These are phyloP conservation scores for Harpagoxenus sublaevis DNA, from an alignment of 2,888 invertebrate genomes.

Conservation along the genomic window DNA sequence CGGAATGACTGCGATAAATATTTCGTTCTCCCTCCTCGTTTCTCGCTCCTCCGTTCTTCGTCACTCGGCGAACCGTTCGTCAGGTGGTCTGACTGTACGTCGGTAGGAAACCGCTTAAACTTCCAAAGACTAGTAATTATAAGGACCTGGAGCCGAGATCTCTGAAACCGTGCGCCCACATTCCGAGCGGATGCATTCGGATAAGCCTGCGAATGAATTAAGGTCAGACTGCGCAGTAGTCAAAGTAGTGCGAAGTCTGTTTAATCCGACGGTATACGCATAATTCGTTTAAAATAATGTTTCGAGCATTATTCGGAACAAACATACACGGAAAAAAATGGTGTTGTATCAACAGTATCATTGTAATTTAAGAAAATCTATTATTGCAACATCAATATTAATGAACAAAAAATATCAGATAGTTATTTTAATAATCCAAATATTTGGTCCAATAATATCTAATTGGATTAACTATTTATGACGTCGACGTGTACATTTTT, in stretches of 20 bases:
- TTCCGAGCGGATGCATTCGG: constrained; percentile 29
- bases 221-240: not conserved
- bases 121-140: constrained; percentile 51
- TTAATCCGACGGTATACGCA: constrained; percentile 1
- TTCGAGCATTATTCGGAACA: not conserved
- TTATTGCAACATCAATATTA: too few relatives aligned
- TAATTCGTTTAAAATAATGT: constrained; percentile 10
- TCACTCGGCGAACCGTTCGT: constrained; percentile 25
- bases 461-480: too few relatives aligned
- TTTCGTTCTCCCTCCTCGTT: not conserved
- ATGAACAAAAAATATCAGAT: too few relatives aligned
- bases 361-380: too few relatives aligned
- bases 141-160: constrained; percentile 6
- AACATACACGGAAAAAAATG: not conserved
- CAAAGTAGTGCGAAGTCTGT: constrained; percentile 19
- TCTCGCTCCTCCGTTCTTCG: not conserved
- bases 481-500: too few relatives aligned
- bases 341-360: too few relatives aligned
- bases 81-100: constrained; percentile 4
- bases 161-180: not conserved
- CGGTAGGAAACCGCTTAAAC: constrained; percentile 37
- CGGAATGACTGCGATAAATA: constrained; percentile 31
- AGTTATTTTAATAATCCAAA: too few relatives aligned
- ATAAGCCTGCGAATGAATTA: constrained; percentile 28
- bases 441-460: too few relatives aligned